A percentile compares a stretch with the other conserved stretches of the same genome.
phyloP scores from a whole-genome alignment of 2,888 invertebrate genomes.

The Lepas anatifera region DNA sequence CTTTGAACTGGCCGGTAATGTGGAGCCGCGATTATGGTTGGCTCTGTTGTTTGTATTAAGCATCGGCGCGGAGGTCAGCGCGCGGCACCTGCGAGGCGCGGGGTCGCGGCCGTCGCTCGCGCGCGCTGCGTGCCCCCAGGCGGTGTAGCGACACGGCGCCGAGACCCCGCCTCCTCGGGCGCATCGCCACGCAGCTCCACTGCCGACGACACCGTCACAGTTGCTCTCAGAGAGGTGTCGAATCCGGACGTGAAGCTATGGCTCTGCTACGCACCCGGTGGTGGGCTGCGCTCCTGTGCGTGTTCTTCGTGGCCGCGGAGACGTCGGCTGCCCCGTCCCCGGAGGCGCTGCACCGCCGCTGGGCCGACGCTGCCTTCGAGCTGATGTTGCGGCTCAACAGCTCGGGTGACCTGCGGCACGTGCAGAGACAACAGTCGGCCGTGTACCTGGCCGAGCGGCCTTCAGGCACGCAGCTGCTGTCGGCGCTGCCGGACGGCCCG shows the following conservation, averaged over 20 bases:
- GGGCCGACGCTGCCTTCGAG: slow-evolving; percentile 7
- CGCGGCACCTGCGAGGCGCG: slow-evolving; percentile 9
- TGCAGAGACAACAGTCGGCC: no score
- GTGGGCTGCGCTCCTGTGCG: no score
- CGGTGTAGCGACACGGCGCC: slow-evolving; percentile 7
- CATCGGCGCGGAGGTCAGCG: background rate
- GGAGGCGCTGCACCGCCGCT: slow-evolving; percentile 10
- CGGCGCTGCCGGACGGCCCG: slow-evolving; percentile 33
- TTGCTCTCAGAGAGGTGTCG: no score
- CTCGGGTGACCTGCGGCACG: slow-evolving; percentile 14
- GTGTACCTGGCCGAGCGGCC: slow-evolving; percentile 18
- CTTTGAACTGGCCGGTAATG: background rate
- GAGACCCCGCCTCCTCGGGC: no score
- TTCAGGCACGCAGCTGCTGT: slow-evolving; percentile 25
- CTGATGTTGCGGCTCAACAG: slow-evolving; percentile 7
- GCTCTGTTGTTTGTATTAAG: slow-evolving; percentile 9
- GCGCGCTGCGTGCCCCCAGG: background rate
- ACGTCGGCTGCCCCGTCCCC: background rate
- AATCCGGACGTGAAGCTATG: no score
- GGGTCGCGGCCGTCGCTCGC: background rate
- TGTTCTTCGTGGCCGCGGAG: no score
- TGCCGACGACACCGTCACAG: no score
- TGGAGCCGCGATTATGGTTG: slow-evolving; percentile 10
- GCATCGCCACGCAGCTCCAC: no score
- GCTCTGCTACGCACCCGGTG: no score